Percentiles rank a stretch among this genome's conserved stretches.
phyloP scores from a whole-genome alignment of 2,113 vertebrate genomes.

The Myxocyprinus asiaticus region DNA sequence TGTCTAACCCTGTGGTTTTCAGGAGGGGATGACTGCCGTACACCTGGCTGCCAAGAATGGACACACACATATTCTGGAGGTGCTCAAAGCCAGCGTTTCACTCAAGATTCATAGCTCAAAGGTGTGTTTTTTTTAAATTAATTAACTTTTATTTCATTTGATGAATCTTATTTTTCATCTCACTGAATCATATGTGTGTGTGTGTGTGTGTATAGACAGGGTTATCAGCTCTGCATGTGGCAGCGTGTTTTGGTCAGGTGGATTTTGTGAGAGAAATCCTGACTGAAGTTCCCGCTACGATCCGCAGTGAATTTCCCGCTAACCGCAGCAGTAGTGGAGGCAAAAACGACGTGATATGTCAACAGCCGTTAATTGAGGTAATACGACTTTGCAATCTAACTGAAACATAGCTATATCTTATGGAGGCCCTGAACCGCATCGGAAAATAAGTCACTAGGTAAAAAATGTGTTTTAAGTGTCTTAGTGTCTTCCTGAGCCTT shows the following conservation, averaged over 20 bases:
- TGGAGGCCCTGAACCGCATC: no score
- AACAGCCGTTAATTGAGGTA: constrained; percentile 54
- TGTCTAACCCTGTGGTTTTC: constrained; percentile 20
- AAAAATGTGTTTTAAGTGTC: no score
- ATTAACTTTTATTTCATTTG: neutral
- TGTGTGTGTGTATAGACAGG: constrained; percentile 57
- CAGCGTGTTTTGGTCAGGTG: constrained; percentile 60
- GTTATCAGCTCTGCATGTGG: constrained; percentile 62
- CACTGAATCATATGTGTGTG: neutral
- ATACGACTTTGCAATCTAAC: no score
- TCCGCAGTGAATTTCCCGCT: constrained; percentile 49
- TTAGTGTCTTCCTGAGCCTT: no score
- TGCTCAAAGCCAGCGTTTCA: constrained; percentile 60
- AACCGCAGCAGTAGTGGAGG: neutral
- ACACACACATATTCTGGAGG: constrained; percentile 64
- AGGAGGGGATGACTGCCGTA: constrained; percentile 68
- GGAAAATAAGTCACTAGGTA: no score
- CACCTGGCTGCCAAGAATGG: constrained; percentile 65
- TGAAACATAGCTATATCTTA: no score
- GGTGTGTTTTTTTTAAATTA: constrained; percentile 41
- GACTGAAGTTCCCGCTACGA: constrained; percentile 56
- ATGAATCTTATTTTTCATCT: neutral
- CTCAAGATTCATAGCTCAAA: constrained; percentile 64
- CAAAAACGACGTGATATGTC: constrained; percentile 27
- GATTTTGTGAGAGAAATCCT: constrained; percentile 65